phyloP scores from a whole-genome alignment of 2,113 vertebrate genomes.

The Clarias magur region DNA sequence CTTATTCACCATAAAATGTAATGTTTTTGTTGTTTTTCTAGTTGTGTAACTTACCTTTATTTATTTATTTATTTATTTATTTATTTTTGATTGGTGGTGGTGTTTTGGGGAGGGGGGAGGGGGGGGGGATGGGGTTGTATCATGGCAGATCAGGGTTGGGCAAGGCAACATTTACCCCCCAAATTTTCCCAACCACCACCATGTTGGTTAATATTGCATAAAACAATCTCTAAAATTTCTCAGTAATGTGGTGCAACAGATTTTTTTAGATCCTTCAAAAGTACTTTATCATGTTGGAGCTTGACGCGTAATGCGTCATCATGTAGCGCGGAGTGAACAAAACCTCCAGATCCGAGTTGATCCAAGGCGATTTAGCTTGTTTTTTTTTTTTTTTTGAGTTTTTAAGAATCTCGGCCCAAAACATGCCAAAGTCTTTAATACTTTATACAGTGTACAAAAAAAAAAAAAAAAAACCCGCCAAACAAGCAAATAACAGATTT shows the following conservation, averaged over 20 bases:
- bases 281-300: too few species aligned
- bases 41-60: neutral
- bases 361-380: neutral
- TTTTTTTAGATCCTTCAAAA: neutral
- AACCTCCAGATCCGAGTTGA: neutral
- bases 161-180: too few species aligned
- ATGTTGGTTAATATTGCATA: neutral
- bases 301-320: neutral
- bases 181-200: neutral
- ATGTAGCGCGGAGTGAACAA: neutral
- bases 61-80: too few species aligned
- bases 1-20: neutral
- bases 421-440: neutral
- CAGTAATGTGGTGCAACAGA: neutral
- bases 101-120: too few species aligned
- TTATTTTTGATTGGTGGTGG: too few species aligned
- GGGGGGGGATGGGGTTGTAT: neutral
- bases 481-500: neutral
- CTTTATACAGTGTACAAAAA: neutral
- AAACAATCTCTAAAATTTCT: neutral
- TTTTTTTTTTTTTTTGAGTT: neutral
- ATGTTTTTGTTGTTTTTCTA: neutral
- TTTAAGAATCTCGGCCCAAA: neutral
- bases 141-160: conserved; percentile 12
- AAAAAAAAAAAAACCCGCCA: neutral